Conservation (phyloP, 2,888 invertebrate genomes). For the Hermodice carunculata region DNA sequence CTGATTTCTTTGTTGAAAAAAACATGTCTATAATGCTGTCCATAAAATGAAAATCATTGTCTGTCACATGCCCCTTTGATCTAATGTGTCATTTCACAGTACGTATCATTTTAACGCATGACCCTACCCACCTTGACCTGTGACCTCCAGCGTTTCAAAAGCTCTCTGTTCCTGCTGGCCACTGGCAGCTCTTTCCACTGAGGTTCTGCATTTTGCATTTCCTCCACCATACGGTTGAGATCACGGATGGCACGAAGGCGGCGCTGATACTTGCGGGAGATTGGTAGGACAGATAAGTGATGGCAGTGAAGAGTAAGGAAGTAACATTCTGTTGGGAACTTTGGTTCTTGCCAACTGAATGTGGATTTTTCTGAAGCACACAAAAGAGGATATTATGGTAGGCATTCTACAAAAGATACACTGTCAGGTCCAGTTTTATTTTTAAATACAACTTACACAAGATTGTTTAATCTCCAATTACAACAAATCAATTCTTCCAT, state of each 20-base stretch:
- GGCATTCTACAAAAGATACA: too few relatives aligned
- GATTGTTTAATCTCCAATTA: too few relatives aligned
- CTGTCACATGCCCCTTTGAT: too few relatives aligned
- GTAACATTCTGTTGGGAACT: constrained; percentile 98
- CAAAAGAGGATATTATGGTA: neutral
- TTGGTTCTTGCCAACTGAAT: constrained; percentile 82
- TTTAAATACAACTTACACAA: too few relatives aligned
- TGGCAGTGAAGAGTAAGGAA: constrained; percentile 95
- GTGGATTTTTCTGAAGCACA: constrained; percentile 38
- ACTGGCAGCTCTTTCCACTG: constrained; percentile 59
- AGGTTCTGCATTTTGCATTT: constrained; percentile 74
- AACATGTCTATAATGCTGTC: too few relatives aligned
- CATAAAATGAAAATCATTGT: too few relatives aligned
- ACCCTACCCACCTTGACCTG: constrained; percentile 76
- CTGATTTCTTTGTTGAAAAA: too few relatives aligned
- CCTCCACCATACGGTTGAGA: constrained; percentile 74
- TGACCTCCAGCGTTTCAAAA: constrained; percentile 88
- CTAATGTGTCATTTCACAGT: too few relatives aligned
- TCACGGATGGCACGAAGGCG: constrained; percentile 84
- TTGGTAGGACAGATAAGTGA: constrained; percentile 91
- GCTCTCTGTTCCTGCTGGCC: constrained; percentile 79
- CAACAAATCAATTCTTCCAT: too few relatives aligned
- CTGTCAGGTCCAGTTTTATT: too few relatives aligned
- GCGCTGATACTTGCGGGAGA: constrained; percentile 86
- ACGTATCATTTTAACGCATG: too few relatives aligned